Conservation (phyloP, 2,797 vertebrate genomes). For the Gymnoscopelus microlampas region DNA sequence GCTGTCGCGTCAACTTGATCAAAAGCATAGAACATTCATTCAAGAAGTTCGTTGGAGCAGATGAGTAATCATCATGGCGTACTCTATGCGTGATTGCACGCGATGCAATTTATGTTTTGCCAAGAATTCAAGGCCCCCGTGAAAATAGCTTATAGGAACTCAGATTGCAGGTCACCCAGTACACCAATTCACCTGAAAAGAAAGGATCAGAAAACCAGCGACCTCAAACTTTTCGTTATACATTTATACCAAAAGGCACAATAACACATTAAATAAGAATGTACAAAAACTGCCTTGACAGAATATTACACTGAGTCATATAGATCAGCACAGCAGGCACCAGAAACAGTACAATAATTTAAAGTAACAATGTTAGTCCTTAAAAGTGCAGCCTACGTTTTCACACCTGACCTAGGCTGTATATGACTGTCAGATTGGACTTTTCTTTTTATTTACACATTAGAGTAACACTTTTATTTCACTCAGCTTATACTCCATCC, state of each 20-base stretch:
- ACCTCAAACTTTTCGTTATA: background rate
- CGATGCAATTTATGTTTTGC: too few species aligned
- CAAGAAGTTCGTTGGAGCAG: background rate
- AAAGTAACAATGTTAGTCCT: too few species aligned
- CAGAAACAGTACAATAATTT: background rate
- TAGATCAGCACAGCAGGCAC: background rate
- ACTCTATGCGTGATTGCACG: too few species aligned
- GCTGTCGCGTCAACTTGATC: background rate
- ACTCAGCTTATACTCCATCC: too few species aligned
- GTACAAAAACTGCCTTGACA: background rate
- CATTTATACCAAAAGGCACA: conserved; percentile 6
- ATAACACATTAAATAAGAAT: background rate
- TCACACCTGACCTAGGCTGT: too few species aligned
- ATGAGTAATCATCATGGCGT: background rate
- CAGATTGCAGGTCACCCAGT: too few species aligned
- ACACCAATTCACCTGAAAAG: background rate
- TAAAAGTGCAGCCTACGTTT: too few species aligned
- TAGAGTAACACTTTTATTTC: too few species aligned
- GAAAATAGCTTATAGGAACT: too few species aligned
- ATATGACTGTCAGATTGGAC: too few species aligned
- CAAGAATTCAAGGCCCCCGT: too few species aligned
- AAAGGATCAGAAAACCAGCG: conserved; percentile 8
- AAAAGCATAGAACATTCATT: background rate
- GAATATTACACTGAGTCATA: background rate
- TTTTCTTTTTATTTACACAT: too few species aligned